Base-by-base conservation (phyloP, 2,888 invertebrate species). In the Leptopilina syphax region DNA sequence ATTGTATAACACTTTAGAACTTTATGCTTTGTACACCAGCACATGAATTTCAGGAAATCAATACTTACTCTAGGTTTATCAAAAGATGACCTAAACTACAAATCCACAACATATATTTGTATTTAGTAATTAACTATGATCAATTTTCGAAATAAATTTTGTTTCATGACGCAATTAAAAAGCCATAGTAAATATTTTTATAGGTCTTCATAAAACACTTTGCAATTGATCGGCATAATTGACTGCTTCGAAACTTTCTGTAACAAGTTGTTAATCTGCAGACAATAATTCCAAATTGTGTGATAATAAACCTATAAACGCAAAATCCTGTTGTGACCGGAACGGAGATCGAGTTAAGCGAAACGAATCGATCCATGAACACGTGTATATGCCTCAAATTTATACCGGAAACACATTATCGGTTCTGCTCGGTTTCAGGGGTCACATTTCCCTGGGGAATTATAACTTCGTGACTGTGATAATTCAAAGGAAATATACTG, bases 341-440 rank as follows among this genome's bases (percentile, higher is more conserved):
- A 77, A 77, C 76, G 76, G 57, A 77, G 68, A 80, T 76, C 80
- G 80, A 80, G 79, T 66, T 81, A 65, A 82, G 65, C 79, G 79
- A 66, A 84, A 81, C 83, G 82, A 82, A 73, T 73, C 73, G 73
- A 73, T 73, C n/a, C 9, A 60, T 41, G 34, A 57, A 73, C 73
- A 73, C 73, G 57, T 84, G 81, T 82, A 82, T 83, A 79, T 83
- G 81, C 82, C 80, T 81, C 66, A 81, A 85, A 85, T 86, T 87
- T 85, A 84, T 84, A 87, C 85, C 84, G 85, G 84, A 84, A 83
- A 82, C 81, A 81, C 85, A 88, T 88, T 89, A 89, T 88, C 87
- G 86, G 86, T 83, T 85, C 84, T 80, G 84, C 82, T 82, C 81
- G 84, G 80, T 84, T 85, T 82, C 83, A 79, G 65, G 79, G 79